These are phyloP conservation scores for Drosophila tristis DNA, from an alignment of 1,140 invertebrate genomes.

Conservation along the genomic window DNA sequence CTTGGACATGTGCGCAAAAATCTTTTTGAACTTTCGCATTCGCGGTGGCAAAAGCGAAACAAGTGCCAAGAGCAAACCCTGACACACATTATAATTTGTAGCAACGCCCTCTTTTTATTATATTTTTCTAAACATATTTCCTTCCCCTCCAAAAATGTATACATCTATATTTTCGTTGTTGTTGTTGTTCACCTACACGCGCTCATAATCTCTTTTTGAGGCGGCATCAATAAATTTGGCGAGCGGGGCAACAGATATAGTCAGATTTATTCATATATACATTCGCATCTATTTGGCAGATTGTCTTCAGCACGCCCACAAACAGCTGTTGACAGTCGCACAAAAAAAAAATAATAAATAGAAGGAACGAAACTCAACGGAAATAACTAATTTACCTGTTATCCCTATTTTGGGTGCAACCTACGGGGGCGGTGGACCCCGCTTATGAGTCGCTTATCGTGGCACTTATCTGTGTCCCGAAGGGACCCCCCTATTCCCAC, in stretches of 20 bases:
- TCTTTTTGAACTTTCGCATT: constrained; percentile 77
- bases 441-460: constrained; percentile 11
- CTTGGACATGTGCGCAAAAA: constrained; percentile 71
- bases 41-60: constrained; percentile 44
- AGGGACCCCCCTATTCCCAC: constrained; percentile 45
- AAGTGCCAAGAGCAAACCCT: constrained; percentile 80
- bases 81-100: constrained; percentile 74
- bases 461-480: constrained; percentile 17
- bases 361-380: constrained; percentile 14
- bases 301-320: constrained; percentile 60
- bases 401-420: constrained; percentile 21
- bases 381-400: constrained; percentile 59
- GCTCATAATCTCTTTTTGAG: constrained; percentile 71
- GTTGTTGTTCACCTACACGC: constrained; percentile 66
- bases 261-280: constrained; percentile 19
- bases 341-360: not conserved
- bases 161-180: constrained; percentile 25
- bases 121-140: constrained; percentile 29
- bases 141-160: constrained; percentile 35
- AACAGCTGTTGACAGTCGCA: constrained; percentile 65
- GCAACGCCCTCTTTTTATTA: constrained; percentile 72
- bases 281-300: constrained; percentile 12
- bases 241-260: constrained; percentile 35
- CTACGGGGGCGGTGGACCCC: not conserved
- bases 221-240: constrained; percentile 71